A percentile compares a stretch with the other conserved stretches of the same genome.
These are phyloP conservation scores for Brenthis daphne DNA, from an alignment of 2,888 invertebrate species.

Conservation along the genomic window DNA sequence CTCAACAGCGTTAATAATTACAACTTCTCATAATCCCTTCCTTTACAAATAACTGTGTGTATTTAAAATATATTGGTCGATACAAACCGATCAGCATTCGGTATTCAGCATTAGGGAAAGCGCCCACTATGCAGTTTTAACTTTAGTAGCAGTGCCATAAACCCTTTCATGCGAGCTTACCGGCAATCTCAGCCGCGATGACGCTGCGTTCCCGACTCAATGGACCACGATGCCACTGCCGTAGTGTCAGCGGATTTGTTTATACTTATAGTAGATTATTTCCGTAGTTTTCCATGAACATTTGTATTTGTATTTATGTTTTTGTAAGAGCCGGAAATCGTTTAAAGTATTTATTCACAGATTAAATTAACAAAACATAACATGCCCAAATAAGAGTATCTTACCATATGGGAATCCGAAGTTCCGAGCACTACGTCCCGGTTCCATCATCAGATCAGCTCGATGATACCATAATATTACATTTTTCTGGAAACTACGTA, in stretches of 20 bases:
- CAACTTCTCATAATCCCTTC: too few relatives aligned
- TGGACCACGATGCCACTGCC: conserved; percentile 48
- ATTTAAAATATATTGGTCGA: conserved; percentile 7
- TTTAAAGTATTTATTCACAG: too few relatives aligned
- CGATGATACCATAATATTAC: too few relatives aligned
- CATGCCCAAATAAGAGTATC: too few relatives aligned
- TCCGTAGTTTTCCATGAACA: background rate
- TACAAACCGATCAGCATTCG: conserved; percentile 23
- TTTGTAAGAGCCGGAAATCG: too few relatives aligned
- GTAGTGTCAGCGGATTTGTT: conserved; percentile 47
- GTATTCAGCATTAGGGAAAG: conserved; percentile 29
- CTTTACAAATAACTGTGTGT: conserved; percentile 1
- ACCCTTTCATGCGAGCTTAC: conserved; percentile 54
- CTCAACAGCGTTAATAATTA: too few relatives aligned
- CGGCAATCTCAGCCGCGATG: conserved; percentile 63
- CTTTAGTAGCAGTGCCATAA: conserved; percentile 41
- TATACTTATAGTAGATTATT: background rate
- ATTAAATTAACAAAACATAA: too few relatives aligned
- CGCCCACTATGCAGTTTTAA: conserved; percentile 37
- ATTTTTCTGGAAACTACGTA: too few relatives aligned
- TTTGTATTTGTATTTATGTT: too few relatives aligned
- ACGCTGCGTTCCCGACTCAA: conserved; percentile 61
- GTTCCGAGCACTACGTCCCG: too few relatives aligned
- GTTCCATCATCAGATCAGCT: too few relatives aligned
- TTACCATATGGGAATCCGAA: too few relatives aligned